phyloP scores from a whole-genome alignment of 2,113 vertebrate species.

The Triplophysa tibetana region DNA sequence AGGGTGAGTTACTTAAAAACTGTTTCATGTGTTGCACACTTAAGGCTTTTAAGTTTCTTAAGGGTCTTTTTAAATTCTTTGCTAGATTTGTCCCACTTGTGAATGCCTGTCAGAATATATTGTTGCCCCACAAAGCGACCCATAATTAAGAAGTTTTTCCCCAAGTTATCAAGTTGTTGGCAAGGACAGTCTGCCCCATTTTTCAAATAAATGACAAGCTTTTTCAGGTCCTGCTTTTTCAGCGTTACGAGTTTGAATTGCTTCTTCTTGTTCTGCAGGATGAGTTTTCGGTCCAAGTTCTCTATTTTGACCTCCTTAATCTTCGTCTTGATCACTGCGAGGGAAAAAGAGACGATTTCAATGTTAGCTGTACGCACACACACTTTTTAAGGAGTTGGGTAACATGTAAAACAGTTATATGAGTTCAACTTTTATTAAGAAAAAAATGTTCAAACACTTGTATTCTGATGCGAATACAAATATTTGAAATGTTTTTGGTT shows the following conservation, averaged over 20 bases:
- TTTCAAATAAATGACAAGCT: constrained; percentile 88
- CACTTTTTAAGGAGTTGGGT: not conserved
- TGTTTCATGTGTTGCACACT: constrained; percentile 83
- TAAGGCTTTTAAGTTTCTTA: constrained; percentile 87
- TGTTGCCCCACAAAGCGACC: constrained; percentile 91
- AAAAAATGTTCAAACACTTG: not conserved
- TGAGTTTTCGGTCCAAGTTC: constrained; percentile 86
- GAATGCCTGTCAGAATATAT: constrained; percentile 91
- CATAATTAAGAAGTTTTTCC: constrained; percentile 88
- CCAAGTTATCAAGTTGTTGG: constrained; percentile 89
- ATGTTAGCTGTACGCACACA: too few relatives aligned
- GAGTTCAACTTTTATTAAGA: not conserved
- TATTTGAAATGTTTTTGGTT: constrained; percentile 19
- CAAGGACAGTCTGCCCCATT: constrained; percentile 92
- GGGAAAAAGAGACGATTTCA: not conserved
- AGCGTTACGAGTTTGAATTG: constrained; percentile 82
- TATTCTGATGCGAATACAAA: not conserved
- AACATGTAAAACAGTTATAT: not conserved
- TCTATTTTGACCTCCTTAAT: constrained; percentile 92
- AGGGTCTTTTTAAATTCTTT: constrained; percentile 91
- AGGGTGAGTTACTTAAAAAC: constrained; percentile 82
- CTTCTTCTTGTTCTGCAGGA: constrained; percentile 88
- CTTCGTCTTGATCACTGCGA: constrained; percentile 88
- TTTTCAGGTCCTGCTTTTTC: constrained; percentile 87
- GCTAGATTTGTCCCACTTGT: constrained; percentile 96